Conservation (phyloP, 2,888 invertebrate species). For the Dugesia japonica region DNA sequence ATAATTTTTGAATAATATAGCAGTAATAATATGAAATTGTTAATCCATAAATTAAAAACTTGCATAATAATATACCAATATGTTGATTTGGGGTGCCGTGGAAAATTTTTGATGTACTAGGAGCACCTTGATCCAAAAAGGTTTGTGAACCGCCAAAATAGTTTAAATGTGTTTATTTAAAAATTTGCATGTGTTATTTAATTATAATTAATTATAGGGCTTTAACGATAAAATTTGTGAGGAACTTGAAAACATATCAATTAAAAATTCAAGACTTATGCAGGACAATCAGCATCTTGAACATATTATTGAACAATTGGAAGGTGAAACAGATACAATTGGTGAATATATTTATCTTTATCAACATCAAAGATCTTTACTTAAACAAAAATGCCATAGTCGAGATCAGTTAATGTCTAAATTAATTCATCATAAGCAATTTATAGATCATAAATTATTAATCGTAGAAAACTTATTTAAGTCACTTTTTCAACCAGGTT, state of each 20-base stretch:
- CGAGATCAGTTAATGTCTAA: constrained; percentile 7
- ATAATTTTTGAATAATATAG: too few relatives aligned
- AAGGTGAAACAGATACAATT: constrained; percentile 88
- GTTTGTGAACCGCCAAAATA: too few relatives aligned
- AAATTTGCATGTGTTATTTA: too few relatives aligned
- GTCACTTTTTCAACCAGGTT: neutral
- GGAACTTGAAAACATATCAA: neutral
- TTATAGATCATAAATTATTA: neutral
- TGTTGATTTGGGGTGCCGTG: too few relatives aligned
- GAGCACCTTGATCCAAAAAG: too few relatives aligned
- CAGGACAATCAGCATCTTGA: constrained; percentile 54
- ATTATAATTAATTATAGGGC: too few relatives aligned
- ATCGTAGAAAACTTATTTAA: neutral
- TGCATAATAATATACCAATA: too few relatives aligned
- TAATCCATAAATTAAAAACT: too few relatives aligned
- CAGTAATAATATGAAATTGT: too few relatives aligned
- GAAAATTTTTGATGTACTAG: too few relatives aligned
- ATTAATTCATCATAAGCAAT: neutral
- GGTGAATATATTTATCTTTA: constrained; percentile 91
- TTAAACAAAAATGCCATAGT: neutral
- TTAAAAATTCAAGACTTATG: neutral
- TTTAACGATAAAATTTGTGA: neutral
- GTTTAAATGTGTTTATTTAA: too few relatives aligned
- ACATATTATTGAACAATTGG: constrained; percentile 75
- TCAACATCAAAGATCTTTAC: constrained; percentile 64